Evolutionary conservation across 2,888 invertebrate genomes (phyloP), one percentile per base, ranked within the genome.

Genomic region (Congeria kusceri): DNA sequence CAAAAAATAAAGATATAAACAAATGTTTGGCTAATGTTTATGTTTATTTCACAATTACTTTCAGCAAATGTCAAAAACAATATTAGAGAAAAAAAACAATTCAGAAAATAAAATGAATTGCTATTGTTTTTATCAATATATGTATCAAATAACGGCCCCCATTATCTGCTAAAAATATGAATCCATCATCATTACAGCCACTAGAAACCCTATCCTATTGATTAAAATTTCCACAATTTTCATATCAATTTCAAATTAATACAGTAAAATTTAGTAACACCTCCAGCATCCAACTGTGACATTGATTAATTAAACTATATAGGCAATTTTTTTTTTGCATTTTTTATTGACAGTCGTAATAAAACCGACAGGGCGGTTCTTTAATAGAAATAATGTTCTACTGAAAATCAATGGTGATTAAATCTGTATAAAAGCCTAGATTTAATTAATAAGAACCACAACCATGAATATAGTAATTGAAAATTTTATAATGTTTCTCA

Each of bases 211-310:
- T 53, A 71, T 20, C 62, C 58, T 56, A 77, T 77, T 77, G 71
- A 77, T 78, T 72, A 69, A 65, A 73, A 78, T 73, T 70, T 79
- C 70, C 46, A 68, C 73, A 70, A 79, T 75, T 79, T 79, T 79
- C 74, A 74, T 79, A 79, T 79, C 79, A 73, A 66, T 79, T 79
- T 79, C 74, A 79, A 79, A 78, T 66, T 74, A 73, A 62, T 70
- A 73, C 29, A 39, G 67, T 75, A 75, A 75, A 77, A 79, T 56
- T 71, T 49, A 46, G 64, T n/a, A 28, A 64, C 58, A 58, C 20
- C 44, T 56, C 46, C 57, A 57, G 70, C 11, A 39, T 57, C 56
- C 64, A 57, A 39, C 23, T 20, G 70, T 72, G 80, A 76, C 80
- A 72, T 64, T 80, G 80, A 80, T 80, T 80, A 80, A 80, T 80